These are phyloP conservation scores for Chanos chanos DNA, from an alignment of 2,797 vertebrate species.

Conservation along the genomic window DNA sequence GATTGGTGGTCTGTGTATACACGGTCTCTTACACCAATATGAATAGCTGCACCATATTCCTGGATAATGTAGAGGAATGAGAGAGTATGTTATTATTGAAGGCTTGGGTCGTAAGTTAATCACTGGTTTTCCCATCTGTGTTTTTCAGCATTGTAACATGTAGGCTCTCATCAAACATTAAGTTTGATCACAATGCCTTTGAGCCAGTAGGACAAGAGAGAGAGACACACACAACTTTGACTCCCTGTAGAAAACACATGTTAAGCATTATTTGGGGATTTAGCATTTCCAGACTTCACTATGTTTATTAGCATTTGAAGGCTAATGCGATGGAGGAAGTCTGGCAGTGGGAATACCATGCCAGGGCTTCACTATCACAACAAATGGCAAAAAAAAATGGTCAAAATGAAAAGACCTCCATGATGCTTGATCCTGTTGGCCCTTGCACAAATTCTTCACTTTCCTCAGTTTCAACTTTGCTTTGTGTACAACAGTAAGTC, in stretches of 20 bases:
- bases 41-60: conserved; percentile 35
- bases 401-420: neutral
- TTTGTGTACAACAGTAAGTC: too few relatives aligned
- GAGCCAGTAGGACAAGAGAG: too few relatives aligned
- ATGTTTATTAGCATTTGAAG: conserved; percentile 60
- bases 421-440: neutral
- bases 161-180: conserved; percentile 28
- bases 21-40: conserved; percentile 38
- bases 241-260: conserved; percentile 66
- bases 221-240: too few relatives aligned
- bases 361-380: conserved; percentile 57
- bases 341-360: conserved; percentile 54
- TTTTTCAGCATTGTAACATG: conserved; percentile 14
- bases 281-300: conserved; percentile 59
- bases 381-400: neutral
- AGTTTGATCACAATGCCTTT: too few relatives aligned
- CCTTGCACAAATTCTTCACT: too few relatives aligned
- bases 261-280: conserved; percentile 62
- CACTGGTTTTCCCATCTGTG: neutral
- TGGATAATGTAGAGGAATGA: conserved; percentile 5
- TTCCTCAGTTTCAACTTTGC: too few relatives aligned
- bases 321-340: conserved; percentile 59
- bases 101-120: conserved; percentile 2
- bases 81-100: conserved; percentile 42
- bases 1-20: conserved; percentile 58